These are phyloP conservation scores for Ophiothrix spiculata DNA, from an alignment of 35 echinoderm and acorn worm species.

Conservation along the genomic window DNA sequence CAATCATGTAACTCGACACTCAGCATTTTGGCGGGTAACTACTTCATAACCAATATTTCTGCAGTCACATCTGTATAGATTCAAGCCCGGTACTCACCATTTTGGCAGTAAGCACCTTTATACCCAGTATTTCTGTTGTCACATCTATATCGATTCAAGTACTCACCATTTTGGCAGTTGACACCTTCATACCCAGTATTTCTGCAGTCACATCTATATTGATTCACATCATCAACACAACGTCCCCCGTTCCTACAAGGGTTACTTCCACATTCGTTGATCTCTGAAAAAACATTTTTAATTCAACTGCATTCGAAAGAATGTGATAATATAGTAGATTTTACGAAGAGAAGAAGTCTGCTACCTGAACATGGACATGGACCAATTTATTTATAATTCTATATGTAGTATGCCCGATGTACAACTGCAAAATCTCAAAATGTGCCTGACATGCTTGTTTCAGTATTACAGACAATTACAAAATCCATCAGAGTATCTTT, in stretches of 20 bases:
- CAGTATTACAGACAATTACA: too few relatives aligned
- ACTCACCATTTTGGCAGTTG: background rate
- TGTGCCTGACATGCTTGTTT: too few relatives aligned
- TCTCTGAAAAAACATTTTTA: background rate
- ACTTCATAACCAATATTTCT: background rate
- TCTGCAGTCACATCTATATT: background rate
- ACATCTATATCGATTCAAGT: background rate
- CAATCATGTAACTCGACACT: too few relatives aligned
- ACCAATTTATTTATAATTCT: too few relatives aligned
- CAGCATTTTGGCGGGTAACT: background rate
- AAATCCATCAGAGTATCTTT: too few relatives aligned
- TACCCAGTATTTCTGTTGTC: background rate
- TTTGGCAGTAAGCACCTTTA: background rate
- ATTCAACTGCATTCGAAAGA: too few relatives aligned
- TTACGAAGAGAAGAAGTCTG: too few relatives aligned
- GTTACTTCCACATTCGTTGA: background rate
- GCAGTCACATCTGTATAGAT: too few relatives aligned
- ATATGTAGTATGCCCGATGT: too few relatives aligned
- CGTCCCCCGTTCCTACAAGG: background rate
- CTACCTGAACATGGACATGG: too few relatives aligned
- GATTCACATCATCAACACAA: background rate
- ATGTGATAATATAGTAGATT: too few relatives aligned
- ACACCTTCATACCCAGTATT: background rate
- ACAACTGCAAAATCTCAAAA: too few relatives aligned
- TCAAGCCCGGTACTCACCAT: background rate